Conservation (phyloP, 2,888 invertebrate genomes). For the Cosmia trapezina region DNA sequence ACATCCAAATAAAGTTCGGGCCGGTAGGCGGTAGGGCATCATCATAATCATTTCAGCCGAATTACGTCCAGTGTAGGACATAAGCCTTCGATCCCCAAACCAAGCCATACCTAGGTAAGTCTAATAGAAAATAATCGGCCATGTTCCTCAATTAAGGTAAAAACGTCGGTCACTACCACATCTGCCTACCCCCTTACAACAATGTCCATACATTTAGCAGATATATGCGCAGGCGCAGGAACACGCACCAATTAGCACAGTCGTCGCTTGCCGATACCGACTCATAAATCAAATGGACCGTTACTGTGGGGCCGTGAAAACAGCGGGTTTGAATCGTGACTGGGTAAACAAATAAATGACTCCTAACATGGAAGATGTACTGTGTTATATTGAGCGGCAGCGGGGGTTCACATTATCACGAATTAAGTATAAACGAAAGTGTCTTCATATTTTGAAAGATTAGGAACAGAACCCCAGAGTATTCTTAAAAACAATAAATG, state of each 20-base stretch:
- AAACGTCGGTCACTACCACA: background rate
- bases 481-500: background rate
- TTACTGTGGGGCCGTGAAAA: conserved; percentile 73
- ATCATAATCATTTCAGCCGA: too few relatives aligned
- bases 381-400: background rate
- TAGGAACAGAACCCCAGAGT: background rate
- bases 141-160: background rate
- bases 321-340: conserved; percentile 44
- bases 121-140: background rate
- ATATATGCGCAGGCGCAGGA: conserved; percentile 70
- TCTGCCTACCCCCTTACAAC: conserved; percentile 23
- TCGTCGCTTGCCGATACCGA: conserved; percentile 75
- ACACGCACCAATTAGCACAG: conserved; percentile 85
- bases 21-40: too few relatives aligned
- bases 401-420: background rate
- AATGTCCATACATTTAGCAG: conserved; percentile 54
- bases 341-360: conserved; percentile 5
- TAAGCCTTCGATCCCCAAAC: too few relatives aligned
- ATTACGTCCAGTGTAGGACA: too few relatives aligned
- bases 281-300: conserved; percentile 83
- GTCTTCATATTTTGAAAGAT: background rate
- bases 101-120: background rate
- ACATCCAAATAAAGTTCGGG: too few relatives aligned
- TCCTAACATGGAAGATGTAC: background rate
- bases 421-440: background rate